These are phyloP conservation scores for Phallusia fumigata DNA, from an alignment of 23 tunicate species.

Conservation along the genomic window DNA sequence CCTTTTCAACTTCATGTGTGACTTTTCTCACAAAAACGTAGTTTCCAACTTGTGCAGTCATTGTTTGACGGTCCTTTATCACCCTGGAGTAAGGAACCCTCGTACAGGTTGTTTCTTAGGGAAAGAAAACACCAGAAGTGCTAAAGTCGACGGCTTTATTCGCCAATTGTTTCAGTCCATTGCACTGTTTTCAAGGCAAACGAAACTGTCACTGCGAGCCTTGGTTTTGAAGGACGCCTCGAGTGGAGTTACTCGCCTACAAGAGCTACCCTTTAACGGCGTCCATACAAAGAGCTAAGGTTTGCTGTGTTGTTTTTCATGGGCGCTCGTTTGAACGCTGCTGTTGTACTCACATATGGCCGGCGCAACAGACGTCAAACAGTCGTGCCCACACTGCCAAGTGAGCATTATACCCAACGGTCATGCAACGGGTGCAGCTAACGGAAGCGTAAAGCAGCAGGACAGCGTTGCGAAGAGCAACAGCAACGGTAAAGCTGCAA, in stretches of 20 bases:
- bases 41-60: no score
- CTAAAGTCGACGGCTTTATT: background rate
- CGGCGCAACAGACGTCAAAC: background rate
- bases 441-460: background rate
- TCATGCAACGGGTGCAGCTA: background rate
- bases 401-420: background rate
- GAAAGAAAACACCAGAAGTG: no score
- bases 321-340: no score
- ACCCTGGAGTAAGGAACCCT: no score
- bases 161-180: background rate
- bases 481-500: background rate
- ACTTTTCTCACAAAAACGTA: no score
- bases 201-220: background rate
- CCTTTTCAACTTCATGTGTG: no score
- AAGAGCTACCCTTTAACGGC: slow-evolving; percentile 8
- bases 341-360: no score
- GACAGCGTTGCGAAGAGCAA: background rate
- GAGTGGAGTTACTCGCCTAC: background rate
- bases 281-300: background rate
- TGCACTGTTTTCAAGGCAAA: background rate
- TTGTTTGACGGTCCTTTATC: no score
- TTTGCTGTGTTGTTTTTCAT: no score
- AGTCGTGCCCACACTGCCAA: background rate
- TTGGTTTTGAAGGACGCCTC: background rate
- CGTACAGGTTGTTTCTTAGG: no score